Conservation (phyloP, 1,140 invertebrate genomes). For the Pseudomyrmex concolor region DNA sequence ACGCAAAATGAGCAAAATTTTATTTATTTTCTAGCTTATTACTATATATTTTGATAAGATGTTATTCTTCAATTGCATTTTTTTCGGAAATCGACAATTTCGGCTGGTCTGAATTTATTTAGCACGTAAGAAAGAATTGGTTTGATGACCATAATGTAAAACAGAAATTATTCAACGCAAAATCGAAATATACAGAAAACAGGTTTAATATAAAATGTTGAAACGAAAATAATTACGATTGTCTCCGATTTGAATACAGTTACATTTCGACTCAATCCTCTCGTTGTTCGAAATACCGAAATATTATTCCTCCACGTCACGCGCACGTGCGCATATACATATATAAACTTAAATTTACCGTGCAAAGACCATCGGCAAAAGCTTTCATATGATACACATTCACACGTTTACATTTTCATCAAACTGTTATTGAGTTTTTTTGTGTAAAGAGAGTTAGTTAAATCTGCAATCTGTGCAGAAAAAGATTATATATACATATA, state of each 20-base stretch:
- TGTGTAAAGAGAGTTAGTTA: conserved; percentile 50
- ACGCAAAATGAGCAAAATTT: conserved; percentile 74
- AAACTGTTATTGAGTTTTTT: conserved; percentile 71
- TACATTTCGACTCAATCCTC: conserved; percentile 34
- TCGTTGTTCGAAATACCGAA: conserved; percentile 6
- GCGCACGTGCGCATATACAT: neutral
- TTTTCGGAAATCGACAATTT: conserved; percentile 80
- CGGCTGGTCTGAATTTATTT: conserved; percentile 84
- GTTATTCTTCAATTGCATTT: conserved; percentile 73
- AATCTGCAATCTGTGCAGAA: conserved; percentile 64
- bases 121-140: conserved; percentile 75
- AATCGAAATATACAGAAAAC: conserved; percentile 64
- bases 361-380: conserved; percentile 8
- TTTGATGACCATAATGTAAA: conserved; percentile 76
- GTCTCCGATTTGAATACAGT: conserved; percentile 64
- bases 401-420: conserved; percentile 64
- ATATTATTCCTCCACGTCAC: neutral
- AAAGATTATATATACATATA: neutral
- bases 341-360: conserved; percentile 3
- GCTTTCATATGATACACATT: conserved; percentile 47
- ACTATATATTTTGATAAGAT: conserved; percentile 76
- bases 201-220: conserved; percentile 12
- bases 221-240: conserved; percentile 57
- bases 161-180: conserved; percentile 76
- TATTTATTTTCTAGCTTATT: conserved; percentile 82